Percentiles rank a stretch among this genome's conserved stretches.
Evolutionary conservation across 1,140 invertebrate genomes (phyloP).

Genomic region (Papilio glaucus): DNA sequence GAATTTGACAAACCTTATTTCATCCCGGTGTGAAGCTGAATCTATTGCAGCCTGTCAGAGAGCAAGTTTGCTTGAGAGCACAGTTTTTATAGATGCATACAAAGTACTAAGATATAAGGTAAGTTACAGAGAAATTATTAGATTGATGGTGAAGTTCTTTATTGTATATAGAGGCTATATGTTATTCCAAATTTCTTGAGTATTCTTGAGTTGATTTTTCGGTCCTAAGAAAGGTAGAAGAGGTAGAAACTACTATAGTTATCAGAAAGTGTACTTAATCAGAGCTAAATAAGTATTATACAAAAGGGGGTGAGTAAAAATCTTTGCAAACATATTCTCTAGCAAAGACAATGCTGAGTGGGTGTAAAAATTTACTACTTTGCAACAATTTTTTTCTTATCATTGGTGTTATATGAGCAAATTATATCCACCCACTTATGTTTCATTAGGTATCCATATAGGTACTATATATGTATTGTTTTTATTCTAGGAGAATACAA

Average conservation of each 20-base stretch:
- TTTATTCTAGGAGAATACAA: no score
- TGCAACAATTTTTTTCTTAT: not conserved
- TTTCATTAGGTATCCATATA: slow-evolving; percentile 21
- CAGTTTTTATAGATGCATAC: slow-evolving; percentile 94
- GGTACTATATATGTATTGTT: slow-evolving; percentile 26
- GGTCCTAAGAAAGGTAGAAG: no score
- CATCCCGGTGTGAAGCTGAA: slow-evolving; percentile 89
- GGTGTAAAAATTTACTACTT: no score
- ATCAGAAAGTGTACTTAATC: no score
- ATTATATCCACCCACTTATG: slow-evolving; percentile 53
- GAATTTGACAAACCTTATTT: slow-evolving; percentile 92
- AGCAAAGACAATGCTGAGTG: not conserved
- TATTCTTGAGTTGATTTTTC: no score
- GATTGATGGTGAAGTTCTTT: no score
- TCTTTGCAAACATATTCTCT: slow-evolving; percentile 1
- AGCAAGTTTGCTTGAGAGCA: slow-evolving; percentile 90
- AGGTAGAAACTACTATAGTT: no score
- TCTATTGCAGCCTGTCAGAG: slow-evolving; percentile 90
- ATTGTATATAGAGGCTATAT: no score
- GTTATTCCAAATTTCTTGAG: no score
- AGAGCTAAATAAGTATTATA: not conserved
- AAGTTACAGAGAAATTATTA: slow-evolving; percentile 43
- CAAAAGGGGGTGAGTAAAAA: not conserved
- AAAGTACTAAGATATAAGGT: slow-evolving; percentile 92
- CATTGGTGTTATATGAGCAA: not conserved